A percentile compares a stretch with the other conserved stretches of the same genome.
phyloP scores from a whole-genome alignment of 2,113 vertebrate species.

The Hippolais icterina region DNA sequence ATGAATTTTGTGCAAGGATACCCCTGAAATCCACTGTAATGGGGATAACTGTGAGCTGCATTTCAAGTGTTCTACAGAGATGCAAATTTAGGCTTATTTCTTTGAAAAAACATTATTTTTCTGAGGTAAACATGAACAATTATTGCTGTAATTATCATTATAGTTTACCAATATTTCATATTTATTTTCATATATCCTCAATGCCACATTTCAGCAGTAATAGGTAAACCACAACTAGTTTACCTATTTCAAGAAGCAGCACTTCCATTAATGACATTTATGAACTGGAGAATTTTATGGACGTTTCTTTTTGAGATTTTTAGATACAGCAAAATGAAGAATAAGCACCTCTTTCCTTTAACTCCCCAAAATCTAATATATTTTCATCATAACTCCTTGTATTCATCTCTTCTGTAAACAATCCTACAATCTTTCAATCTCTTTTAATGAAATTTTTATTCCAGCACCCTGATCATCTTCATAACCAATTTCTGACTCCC shows the following conservation, averaged over 20 bases:
- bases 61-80: background rate
- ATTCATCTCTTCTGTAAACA: constrained; percentile 14
- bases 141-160: background rate
- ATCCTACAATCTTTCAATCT: constrained; percentile 11
- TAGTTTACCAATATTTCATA: background rate
- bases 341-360: background rate
- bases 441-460: constrained; percentile 35
- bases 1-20: background rate
- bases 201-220: background rate
- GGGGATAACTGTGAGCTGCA: background rate
- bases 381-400: background rate
- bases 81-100: background rate
- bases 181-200: background rate
- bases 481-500: background rate
- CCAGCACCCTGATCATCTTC: background rate
- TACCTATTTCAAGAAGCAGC: background rate
- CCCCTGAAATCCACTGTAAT: background rate
- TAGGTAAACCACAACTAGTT: background rate
- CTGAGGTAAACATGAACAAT: background rate
- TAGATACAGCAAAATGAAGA: background rate
- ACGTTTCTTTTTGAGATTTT: background rate
- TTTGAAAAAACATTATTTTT: background rate
- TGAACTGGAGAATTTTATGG: background rate
- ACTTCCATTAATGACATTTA: background rate
- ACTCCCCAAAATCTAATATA: background rate